phyloP scores from a whole-genome alignment of 2,888 invertebrate species.

The Sphaerophoria taeniata region DNA sequence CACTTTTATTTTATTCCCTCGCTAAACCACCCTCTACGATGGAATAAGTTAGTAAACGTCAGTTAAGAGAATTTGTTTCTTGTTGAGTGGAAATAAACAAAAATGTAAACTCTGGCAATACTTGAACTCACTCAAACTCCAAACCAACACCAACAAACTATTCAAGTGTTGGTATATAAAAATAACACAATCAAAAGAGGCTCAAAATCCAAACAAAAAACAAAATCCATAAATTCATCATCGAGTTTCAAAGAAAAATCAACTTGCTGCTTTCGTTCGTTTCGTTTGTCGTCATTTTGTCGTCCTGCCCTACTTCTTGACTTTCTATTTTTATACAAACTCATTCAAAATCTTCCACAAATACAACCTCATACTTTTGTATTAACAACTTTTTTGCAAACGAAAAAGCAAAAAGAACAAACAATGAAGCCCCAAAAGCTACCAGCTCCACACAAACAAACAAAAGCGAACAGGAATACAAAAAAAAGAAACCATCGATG shows the following conservation, averaged over 20 bases:
- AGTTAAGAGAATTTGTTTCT: no score
- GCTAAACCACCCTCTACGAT: no score
- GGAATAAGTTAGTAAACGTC: no score
- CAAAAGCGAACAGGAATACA: constrained; percentile 48
- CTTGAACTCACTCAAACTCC: constrained; percentile 20
- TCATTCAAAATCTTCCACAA: constrained; percentile 77
- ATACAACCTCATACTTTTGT: constrained; percentile 46
- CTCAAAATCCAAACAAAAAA: background rate
- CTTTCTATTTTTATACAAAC: constrained; percentile 73
- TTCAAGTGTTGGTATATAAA: constrained; percentile 11
- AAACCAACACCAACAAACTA: constrained; percentile 2
- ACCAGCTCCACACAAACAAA: constrained; percentile 58
- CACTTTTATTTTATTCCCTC: no score
- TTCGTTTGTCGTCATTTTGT: constrained; percentile 29
- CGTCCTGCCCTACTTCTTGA: constrained; percentile 74
- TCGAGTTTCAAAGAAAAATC: constrained; percentile 12
- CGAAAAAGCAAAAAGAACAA: constrained; percentile 43
- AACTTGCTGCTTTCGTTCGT: constrained; percentile 23
- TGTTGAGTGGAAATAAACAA: background rate
- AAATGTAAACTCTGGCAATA: background rate
- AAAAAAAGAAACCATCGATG: constrained; percentile 38
- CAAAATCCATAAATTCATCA: constrained; percentile 35
- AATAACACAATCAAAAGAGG: background rate
- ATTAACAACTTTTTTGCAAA: constrained; percentile 45
- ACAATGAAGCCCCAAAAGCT: constrained; percentile 71